Percentiles rank a stretch among this genome's conserved stretches.
phyloP scores from a whole-genome alignment of 2,888 invertebrate species.

The Reticulitermes lucifugus region DNA sequence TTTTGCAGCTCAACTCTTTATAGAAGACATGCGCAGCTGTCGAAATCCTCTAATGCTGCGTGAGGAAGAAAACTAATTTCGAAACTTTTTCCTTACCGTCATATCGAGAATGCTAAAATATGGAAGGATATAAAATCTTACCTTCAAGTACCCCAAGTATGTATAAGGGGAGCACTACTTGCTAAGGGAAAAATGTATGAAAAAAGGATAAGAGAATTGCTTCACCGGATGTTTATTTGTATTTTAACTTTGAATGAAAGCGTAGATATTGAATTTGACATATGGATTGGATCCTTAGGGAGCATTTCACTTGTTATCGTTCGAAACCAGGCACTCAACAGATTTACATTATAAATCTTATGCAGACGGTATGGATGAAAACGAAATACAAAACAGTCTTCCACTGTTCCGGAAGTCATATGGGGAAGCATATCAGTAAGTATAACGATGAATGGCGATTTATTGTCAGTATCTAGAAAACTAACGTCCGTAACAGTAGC shows the following conservation, averaged over 20 bases:
- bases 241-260: slow-evolving; percentile 26
- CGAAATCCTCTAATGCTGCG: slow-evolving; percentile 10
- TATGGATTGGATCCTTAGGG: slow-evolving; percentile 19
- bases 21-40: slow-evolving; percentile 22
- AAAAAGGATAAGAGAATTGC: background rate
- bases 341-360: slow-evolving; percentile 28
- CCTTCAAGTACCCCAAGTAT: background rate
- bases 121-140: slow-evolving; percentile 9
- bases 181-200: background rate
- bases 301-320: slow-evolving; percentile 34
- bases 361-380: background rate
- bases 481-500: too few relatives aligned
- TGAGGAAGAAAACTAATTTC: slow-evolving; percentile 13
- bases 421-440: background rate
- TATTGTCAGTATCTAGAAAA: background rate
- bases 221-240: background rate
- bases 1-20: slow-evolving; percentile 12
- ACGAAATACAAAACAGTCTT: background rate
- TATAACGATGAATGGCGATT: background rate
- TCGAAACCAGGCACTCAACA: slow-evolving; percentile 28
- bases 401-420: background rate
- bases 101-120: slow-evolving; percentile 16
- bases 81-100: background rate
- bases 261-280: slow-evolving; percentile 24
- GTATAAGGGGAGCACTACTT: background rate